Base-by-base conservation (phyloP, 2,888 invertebrate genomes). In the Acleris literana region DNA sequence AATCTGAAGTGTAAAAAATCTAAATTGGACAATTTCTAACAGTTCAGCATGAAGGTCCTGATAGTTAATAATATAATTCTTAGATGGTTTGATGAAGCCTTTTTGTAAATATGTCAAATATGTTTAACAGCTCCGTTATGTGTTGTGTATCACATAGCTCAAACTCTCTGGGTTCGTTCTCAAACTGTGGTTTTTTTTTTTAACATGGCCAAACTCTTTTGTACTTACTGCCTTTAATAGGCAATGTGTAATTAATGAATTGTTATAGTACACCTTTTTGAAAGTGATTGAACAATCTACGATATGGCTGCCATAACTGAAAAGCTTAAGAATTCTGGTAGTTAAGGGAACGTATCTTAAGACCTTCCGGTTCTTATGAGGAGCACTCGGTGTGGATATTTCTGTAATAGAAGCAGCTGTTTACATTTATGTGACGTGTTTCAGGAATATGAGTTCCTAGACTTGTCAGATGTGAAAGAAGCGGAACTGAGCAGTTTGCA, bases 361-460 rank as follows among this genome's bases (percentile, higher is more conserved):
- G 17, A 48, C 51, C 56, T 51, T 58, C 55, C 11, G 22, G 58
- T 29, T 62, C 53, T 61, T 46, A 44, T 39, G 46, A 54, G 54
- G 46, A 58, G 29, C 18, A 55, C 9, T 54, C 1, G 63, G 63
- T 65, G 65, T 56, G 61, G 57, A 49, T 20, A 16, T 54, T 17
- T 5, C 9, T 61, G n/a, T 48, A 61, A 9, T 72, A 33, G 11
- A 68, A 64, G 73, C 73, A 52, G 74, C 70, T 69, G 70, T 69
- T 76, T 82, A 81, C 79, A 81, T 69, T 68, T 72, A 11, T 70
- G 80, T 86, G 86, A 76, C 82, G 76, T 92, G 82, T 92, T 93
- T 80, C 90, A 94, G 93, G 94, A 93, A 87, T 94, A 94, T 92
- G 94, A 95, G 91, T 96, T 96, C 93, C 93, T 96, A 90, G 95